These are phyloP conservation scores for Aleadryas rufinucha DNA, from an alignment of 2,113 vertebrate genomes.

Conservation along the genomic window DNA sequence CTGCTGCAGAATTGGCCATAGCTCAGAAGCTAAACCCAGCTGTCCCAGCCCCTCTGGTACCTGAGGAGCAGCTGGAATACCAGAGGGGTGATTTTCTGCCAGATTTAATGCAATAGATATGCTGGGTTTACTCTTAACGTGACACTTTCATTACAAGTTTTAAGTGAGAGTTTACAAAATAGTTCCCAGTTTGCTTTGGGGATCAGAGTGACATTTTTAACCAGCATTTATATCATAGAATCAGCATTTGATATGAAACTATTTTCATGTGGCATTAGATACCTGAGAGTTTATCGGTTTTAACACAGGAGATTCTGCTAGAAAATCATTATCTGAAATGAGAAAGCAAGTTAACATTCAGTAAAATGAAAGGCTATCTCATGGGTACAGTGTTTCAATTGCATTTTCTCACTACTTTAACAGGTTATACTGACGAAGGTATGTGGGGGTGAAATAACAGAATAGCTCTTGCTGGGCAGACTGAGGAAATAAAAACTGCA, in stretches of 20 bases:
- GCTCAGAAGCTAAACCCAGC: background rate
- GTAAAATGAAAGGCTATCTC: background rate
- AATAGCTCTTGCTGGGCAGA: too few species aligned
- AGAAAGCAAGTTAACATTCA: background rate
- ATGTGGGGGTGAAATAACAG: background rate
- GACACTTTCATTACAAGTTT: background rate
- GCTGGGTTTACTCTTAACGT: rapidly evolving
- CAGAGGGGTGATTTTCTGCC: background rate
- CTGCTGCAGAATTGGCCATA: rapidly evolving
- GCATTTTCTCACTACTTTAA: background rate
- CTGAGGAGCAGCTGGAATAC: background rate
- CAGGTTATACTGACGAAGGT: background rate
- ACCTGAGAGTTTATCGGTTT: background rate
- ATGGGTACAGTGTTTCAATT: background rate
- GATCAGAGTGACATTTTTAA: background rate
- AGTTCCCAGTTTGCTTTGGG: background rate
- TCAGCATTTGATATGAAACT: background rate
- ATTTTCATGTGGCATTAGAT: background rate
- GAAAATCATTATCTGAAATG: background rate
- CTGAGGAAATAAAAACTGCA: too few species aligned
- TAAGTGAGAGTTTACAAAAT: background rate
- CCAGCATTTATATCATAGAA: background rate
- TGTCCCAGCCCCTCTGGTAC: background rate
- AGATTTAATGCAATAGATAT: background rate
- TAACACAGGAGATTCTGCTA: background rate